Percentiles rank a stretch among this genome's conserved stretches.
Conservation (phyloP, 2,888 invertebrate genomes). For the Tetropium fuscum region DNA sequence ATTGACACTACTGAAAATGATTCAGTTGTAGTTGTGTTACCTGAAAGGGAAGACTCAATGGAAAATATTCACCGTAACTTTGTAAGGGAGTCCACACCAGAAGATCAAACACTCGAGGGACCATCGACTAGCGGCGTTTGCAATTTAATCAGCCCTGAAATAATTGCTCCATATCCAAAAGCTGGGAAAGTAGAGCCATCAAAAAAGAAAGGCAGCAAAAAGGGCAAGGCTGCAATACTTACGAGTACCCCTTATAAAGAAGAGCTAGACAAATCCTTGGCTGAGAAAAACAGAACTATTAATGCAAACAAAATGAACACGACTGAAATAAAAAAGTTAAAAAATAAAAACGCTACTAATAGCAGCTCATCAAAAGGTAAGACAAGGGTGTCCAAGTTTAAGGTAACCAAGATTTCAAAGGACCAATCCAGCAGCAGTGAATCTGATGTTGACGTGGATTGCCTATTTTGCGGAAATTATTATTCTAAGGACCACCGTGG, state of each 20-base stretch:
- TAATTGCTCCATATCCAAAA: conserved; percentile 3
- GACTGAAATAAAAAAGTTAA: conserved; percentile 4
- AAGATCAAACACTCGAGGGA: not conserved
- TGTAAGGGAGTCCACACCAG: not conserved
- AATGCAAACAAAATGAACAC: conserved; percentile 17
- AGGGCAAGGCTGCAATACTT: not conserved
- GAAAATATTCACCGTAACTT: conserved; percentile 28
- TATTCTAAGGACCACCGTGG: conserved; percentile 11
- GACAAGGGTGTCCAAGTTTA: conserved; percentile 14
- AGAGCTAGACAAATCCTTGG: not conserved
- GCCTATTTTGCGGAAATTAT: conserved; percentile 13
- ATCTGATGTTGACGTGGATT: conserved; percentile 10
- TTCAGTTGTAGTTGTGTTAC: not conserved
- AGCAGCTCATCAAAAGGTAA: conserved; percentile 7
- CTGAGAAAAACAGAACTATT: conserved; percentile 15
- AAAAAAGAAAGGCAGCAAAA: conserved; percentile 16
- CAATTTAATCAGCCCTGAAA: not conserved
- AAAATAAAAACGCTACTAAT: conserved; percentile 13
- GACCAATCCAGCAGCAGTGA: conserved; percentile 11
- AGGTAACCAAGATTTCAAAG: not conserved
- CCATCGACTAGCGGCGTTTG: conserved; percentile 1
- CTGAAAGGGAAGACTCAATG: not conserved
- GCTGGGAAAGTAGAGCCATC: conserved; percentile 1
- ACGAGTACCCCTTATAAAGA: not conserved
- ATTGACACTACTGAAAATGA: conserved; percentile 10